Conservation (phyloP, 37 sponge, comb jelly and placozoan genomes). For the Eunapius fragilis region DNA sequence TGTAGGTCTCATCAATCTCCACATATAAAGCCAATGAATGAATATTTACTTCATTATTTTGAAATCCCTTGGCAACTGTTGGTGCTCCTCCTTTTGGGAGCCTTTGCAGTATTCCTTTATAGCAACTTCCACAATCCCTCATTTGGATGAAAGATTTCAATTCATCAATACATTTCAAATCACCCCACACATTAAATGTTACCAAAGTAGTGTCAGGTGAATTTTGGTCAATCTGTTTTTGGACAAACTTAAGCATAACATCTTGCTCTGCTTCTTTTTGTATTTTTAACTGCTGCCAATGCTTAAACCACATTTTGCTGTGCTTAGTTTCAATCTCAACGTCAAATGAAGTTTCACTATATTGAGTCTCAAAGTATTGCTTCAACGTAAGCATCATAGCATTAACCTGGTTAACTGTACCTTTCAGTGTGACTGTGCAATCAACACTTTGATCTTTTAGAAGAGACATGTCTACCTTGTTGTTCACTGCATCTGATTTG, state of each 20-base stretch:
- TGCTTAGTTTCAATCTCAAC: background rate
- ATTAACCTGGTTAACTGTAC: background rate
- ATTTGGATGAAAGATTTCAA: constrained; percentile 7
- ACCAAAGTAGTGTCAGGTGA: background rate
- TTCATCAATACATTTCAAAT: background rate
- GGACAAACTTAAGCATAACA: constrained; percentile 23
- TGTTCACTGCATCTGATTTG: background rate
- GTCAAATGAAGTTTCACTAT: constrained; percentile 3
- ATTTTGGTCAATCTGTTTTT: background rate
- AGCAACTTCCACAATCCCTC: constrained; percentile 1
- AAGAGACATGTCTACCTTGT: background rate
- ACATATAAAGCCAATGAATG: background rate
- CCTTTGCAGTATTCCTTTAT: background rate
- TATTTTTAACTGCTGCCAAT: constrained; percentile 36
- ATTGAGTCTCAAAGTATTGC: background rate
- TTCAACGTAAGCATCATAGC: constrained; percentile 7
- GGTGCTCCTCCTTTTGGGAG: background rate
- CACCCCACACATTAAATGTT: background rate
- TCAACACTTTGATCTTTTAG: background rate
- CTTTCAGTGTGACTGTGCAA: background rate
- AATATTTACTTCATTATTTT: constrained; percentile 9
- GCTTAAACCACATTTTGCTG: constrained; percentile 36
- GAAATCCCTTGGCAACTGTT: constrained; percentile 8
- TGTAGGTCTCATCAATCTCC: constrained; percentile 1
- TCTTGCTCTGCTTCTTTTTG: constrained; percentile 21